Evolutionary conservation across 2,113 vertebrate genomes (phyloP).

Genomic region (Lampris megalopsis): DNA sequence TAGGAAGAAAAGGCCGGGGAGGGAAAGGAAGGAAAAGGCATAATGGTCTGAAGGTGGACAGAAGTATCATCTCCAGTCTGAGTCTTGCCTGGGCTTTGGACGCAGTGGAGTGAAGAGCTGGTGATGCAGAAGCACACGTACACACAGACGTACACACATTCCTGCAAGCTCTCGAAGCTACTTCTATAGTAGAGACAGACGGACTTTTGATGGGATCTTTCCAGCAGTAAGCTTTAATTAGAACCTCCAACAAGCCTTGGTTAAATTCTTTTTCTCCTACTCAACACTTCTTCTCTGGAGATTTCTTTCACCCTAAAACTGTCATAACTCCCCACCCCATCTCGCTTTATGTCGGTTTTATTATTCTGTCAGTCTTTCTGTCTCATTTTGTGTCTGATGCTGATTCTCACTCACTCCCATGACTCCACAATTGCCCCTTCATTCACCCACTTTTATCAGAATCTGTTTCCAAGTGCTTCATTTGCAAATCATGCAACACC

Average conservation of each 20-base stretch:
- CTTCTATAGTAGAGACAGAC: neutral
- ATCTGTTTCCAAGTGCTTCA: too few relatives aligned
- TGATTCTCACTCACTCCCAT: constrained; percentile 27
- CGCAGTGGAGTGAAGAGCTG: constrained; percentile 33
- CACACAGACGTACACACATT: constrained; percentile 44
- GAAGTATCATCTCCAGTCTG: constrained; percentile 53
- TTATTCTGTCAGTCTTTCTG: constrained; percentile 61
- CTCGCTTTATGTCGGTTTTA: constrained; percentile 46
- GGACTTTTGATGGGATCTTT: constrained; percentile 75
- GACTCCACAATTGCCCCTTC: neutral
- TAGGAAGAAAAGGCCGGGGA: constrained; percentile 50
- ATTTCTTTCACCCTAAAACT: constrained; percentile 51
- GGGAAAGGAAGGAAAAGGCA: constrained; percentile 33
- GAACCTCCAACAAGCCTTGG: constrained; percentile 58
- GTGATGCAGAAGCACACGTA: constrained; percentile 45
- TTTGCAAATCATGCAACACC: too few relatives aligned
- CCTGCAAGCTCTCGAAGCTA: constrained; percentile 34
- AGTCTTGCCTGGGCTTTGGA: constrained; percentile 31
- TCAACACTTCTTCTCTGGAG: constrained; percentile 30
- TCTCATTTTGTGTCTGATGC: constrained; percentile 40
- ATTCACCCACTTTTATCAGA: constrained; percentile 34
- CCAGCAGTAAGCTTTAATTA: constrained; percentile 73
- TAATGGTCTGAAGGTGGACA: constrained; percentile 37
- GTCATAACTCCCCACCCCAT: constrained; percentile 49
- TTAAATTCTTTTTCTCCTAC: constrained; percentile 37